These are phyloP conservation scores for Enteromius paludinosus DNA, from an alignment of 2,797 vertebrate genomes.

Conservation along the genomic window DNA sequence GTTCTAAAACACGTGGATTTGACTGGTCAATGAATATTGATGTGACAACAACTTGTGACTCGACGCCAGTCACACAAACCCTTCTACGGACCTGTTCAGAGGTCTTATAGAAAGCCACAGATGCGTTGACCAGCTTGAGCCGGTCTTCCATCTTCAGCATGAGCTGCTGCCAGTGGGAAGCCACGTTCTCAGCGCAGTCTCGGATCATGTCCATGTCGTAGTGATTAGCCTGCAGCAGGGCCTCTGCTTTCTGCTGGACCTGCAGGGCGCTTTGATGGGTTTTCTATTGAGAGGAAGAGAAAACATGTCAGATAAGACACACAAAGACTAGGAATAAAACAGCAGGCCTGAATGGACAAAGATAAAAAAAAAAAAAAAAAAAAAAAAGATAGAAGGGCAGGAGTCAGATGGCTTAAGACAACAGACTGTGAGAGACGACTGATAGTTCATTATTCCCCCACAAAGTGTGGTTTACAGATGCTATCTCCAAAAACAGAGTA, in stretches of 20 bases:
- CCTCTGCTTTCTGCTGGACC: conserved; percentile 98
- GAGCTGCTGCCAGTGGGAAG: conserved; percentile 98
- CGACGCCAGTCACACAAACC: not conserved
- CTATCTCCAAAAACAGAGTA: not conserved
- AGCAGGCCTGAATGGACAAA: not conserved
- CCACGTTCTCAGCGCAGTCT: conserved; percentile 97
- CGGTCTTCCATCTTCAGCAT: conserved; percentile 99
- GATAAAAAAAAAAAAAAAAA: not conserved
- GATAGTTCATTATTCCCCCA: not conserved
- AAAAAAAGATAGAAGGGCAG: not conserved
- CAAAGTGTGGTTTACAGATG: not conserved
- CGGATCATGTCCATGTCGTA: conserved; percentile 99
- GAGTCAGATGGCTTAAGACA: not conserved
- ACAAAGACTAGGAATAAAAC: not conserved
- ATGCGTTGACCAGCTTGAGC: conserved; percentile 96
- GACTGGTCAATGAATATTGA: not conserved
- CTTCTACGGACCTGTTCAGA: conserved; percentile 88
- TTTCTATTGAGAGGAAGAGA: conserved; percentile 50
- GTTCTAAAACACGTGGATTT: not conserved
- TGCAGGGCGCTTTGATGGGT: conserved; percentile 82
- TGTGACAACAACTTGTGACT: not conserved
- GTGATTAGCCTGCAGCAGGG: conserved; percentile 95
- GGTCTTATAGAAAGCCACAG: conserved; percentile 98
- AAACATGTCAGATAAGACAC: conserved; percentile 25
- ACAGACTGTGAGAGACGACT: not conserved